phyloP scores from a whole-genome alignment of 2,797 vertebrate genomes.

The Crenuchus spilurus region DNA sequence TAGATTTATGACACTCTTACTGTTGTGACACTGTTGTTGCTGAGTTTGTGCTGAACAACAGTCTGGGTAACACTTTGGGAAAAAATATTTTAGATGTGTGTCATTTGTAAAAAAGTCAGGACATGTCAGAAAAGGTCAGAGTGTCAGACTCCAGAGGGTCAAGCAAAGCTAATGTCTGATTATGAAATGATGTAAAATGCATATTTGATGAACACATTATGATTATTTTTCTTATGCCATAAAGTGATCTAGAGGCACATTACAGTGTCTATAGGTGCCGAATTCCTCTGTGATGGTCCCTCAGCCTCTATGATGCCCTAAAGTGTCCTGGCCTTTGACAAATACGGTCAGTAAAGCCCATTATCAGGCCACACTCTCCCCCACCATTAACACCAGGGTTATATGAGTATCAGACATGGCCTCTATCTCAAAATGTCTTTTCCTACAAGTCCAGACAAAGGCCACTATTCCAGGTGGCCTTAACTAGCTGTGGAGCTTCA shows the following conservation, averaged over 20 bases:
- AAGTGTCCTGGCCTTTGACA: conserved; percentile 48
- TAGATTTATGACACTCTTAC: too few species aligned
- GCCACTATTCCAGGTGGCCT: conserved; percentile 22
- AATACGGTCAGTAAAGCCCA: conserved; percentile 55
- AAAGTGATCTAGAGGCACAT: conserved; percentile 22
- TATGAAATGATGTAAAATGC: too few species aligned
- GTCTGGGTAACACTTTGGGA: too few species aligned
- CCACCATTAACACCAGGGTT: conserved; percentile 43
- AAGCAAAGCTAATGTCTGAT: too few species aligned
- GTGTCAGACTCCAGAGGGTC: too few species aligned
- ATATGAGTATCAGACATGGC: conserved; percentile 41
- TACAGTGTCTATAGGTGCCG: conserved; percentile 38
- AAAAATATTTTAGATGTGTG: too few species aligned
- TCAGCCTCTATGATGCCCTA: conserved; percentile 15
- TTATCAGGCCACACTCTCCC: conserved; percentile 51
- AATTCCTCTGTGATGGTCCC: conserved; percentile 47
- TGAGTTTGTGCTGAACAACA: too few species aligned
- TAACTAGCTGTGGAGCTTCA: conserved; percentile 38
- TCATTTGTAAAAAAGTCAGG: too few species aligned
- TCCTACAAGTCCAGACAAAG: conserved; percentile 45
- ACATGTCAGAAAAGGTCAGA: too few species aligned
- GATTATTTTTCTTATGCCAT: neutral
- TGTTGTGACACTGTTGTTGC: too few species aligned
- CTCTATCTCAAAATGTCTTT: too few species aligned
- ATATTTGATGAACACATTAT: neutral